Evolutionary conservation across 2,797 vertebrate genomes (phyloP).

Genomic region (Dryobates pubescens): DNA sequence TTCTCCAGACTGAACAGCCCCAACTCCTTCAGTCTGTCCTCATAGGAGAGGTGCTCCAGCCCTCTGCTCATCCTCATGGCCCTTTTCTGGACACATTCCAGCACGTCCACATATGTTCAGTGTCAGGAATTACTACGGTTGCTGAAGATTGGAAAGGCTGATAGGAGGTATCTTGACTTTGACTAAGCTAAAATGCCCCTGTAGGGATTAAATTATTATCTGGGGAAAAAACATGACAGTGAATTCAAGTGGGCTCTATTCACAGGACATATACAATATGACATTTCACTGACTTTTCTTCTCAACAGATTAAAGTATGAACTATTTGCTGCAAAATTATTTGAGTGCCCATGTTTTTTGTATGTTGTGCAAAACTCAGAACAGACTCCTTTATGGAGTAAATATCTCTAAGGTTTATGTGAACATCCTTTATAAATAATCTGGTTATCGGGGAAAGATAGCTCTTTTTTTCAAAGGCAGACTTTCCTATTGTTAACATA

Average conservation of each 20-base stretch:
- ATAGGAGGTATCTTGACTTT: slow-evolving; percentile 58
- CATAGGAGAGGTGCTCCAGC: no score
- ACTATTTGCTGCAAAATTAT: not conserved
- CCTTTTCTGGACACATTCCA: no score
- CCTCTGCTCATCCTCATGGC: no score
- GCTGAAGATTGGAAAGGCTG: slow-evolving; percentile 16
- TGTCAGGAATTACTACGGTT: slow-evolving; percentile 40
- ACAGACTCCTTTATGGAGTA: not conserved
- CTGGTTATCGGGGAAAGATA: not conserved
- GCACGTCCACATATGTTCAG: not conserved
- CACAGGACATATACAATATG: not conserved
- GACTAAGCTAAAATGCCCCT: slow-evolving; percentile 34
- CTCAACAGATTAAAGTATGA: not conserved
- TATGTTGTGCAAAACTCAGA: not conserved
- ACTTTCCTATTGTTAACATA: not conserved
- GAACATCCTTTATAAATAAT: not conserved
- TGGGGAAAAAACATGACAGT: not conserved
- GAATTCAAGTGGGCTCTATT: not conserved
- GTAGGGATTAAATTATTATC: not conserved
- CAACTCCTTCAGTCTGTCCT: no score
- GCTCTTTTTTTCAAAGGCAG: not conserved
- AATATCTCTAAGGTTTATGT: not conserved
- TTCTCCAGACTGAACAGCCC: no score
- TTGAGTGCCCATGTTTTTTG: not conserved
- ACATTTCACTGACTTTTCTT: slow-evolving; percentile 15